These are phyloP conservation scores for Cheilinus undulatus DNA, from an alignment of 2,113 vertebrate species.

Conservation along the genomic window DNA sequence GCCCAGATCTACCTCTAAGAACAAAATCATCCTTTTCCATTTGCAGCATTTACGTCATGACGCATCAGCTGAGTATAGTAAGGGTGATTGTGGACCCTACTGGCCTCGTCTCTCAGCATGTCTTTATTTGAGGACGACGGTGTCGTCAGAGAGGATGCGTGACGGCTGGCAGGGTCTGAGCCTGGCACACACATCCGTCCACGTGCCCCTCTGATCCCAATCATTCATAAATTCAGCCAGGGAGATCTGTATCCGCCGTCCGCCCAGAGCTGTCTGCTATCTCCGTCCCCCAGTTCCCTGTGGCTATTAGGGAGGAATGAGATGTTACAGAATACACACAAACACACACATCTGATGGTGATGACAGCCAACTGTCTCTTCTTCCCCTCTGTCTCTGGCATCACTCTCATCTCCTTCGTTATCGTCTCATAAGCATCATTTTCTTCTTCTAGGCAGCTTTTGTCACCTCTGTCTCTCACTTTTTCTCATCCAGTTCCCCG, in stretches of 20 bases:
- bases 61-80: constrained; percentile 21
- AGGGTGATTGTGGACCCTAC: constrained; percentile 5
- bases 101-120: constrained; percentile 26
- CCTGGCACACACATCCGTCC: constrained; percentile 59
- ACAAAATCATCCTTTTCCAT: not conserved
- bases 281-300: constrained; percentile 45
- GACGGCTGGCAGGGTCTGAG: constrained; percentile 40
- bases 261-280: constrained; percentile 56
- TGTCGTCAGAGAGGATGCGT: constrained; percentile 39
- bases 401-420: not conserved
- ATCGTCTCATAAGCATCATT: not conserved
- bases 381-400: not conserved
- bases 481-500: not conserved
- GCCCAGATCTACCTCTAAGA: not conserved
- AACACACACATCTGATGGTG: constrained; percentile 8
- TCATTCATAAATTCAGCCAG: constrained; percentile 81
- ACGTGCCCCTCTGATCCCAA: constrained; percentile 79
- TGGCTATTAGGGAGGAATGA: constrained; percentile 61
- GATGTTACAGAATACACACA: constrained; percentile 38
- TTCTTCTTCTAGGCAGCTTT: not conserved
- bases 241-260: constrained; percentile 67
- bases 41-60: not conserved
- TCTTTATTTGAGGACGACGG: constrained; percentile 31
- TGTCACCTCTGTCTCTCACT: not conserved
- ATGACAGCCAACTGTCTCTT: constrained; percentile 27